Percentiles rank a stretch among this genome's conserved stretches.
phyloP scores from a whole-genome alignment of 2,113 vertebrate genomes.

The Colaptes auratus region DNA sequence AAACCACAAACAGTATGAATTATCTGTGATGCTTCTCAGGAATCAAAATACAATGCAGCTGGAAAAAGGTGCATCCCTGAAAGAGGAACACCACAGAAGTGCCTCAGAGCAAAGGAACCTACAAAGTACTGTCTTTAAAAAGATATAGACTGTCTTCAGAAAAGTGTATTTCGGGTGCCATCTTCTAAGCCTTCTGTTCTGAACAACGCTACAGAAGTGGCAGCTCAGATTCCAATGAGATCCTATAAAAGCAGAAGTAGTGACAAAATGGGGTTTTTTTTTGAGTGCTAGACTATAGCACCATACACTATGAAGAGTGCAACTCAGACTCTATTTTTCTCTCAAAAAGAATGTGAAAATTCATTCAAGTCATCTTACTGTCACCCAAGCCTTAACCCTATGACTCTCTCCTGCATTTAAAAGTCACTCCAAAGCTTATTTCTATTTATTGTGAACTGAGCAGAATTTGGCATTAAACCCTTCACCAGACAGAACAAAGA shows the following conservation, averaged over 20 bases:
- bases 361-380: not conserved
- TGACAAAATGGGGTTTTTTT: not conserved
- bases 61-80: not conserved
- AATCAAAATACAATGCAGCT: not conserved
- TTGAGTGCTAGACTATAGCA: not conserved
- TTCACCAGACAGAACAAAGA: not conserved
- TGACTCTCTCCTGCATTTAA: not conserved
- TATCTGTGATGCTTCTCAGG: not conserved
- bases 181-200: not conserved
- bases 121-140: not conserved
- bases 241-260: not conserved
- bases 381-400: not conserved
- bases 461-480: not conserved
- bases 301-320: not conserved
- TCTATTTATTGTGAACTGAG: not conserved
- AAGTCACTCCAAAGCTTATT: not conserved
- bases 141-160: not conserved
- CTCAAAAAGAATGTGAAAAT: not conserved
- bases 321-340: not conserved
- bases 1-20: not conserved
- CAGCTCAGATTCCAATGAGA: not conserved
- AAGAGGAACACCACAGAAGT: not conserved
- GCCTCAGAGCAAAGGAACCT: not conserved
- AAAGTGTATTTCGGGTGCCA: not conserved
- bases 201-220: not conserved